phyloP scores from a whole-genome alignment of 2,888 invertebrate species.

The Lasioglossum malachurum region DNA sequence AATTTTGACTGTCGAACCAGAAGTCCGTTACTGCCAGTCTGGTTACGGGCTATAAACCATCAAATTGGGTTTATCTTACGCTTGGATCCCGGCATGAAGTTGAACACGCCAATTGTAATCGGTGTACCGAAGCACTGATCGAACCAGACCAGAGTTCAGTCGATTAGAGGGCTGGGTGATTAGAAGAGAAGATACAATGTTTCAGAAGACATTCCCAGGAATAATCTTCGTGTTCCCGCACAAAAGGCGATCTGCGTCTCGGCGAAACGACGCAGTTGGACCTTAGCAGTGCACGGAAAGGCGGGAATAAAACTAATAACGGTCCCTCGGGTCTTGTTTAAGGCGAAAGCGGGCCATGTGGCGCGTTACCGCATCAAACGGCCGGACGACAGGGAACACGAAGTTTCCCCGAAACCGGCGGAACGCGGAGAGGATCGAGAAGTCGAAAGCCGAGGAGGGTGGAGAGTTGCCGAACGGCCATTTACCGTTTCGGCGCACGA shows the following conservation, averaged over 20 bases:
- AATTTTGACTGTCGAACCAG: neutral
- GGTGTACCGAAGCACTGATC: neutral
- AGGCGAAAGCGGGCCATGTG: neutral
- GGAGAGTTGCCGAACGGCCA: constrained; percentile 64
- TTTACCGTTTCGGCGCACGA: constrained; percentile 70
- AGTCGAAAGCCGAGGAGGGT: constrained; percentile 53
- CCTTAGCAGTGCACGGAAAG: neutral
- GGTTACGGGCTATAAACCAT: neutral
- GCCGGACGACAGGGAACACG: constrained; percentile 1
- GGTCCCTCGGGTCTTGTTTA: constrained; percentile 9
- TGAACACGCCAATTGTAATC: neutral
- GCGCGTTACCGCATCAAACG: constrained; percentile 29
- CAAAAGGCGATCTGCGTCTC: neutral
- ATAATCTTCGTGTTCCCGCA: neutral
- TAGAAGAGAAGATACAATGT: neutral
- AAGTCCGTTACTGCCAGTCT: neutral
- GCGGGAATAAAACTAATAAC: constrained; percentile 14
- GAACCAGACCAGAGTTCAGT: neutral
- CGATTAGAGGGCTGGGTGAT: neutral
- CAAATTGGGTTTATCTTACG: neutral
- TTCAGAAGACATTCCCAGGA: neutral
- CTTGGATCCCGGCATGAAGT: neutral
- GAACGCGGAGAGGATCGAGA: constrained; percentile 44
- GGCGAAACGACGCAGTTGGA: neutral
- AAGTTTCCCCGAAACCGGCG: constrained; percentile 30